Conservation (phyloP, 2,888 invertebrate genomes). For the Dinocampus coccinellae region DNA sequence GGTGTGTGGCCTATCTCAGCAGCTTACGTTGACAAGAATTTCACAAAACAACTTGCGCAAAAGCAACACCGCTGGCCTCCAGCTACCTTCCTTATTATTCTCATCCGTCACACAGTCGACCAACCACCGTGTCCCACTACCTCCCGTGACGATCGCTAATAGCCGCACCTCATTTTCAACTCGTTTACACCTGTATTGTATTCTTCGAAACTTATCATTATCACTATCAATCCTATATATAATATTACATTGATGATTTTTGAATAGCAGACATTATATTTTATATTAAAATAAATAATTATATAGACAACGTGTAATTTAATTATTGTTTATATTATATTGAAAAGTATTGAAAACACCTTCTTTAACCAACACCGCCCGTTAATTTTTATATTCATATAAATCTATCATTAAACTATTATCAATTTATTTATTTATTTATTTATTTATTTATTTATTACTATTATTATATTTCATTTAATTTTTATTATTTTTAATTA, state of each 20-base stretch:
- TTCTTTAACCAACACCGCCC: no score
- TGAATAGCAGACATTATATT: background rate
- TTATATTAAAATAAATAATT: background rate
- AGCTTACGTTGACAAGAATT: slow-evolving; percentile 58
- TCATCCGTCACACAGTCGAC: slow-evolving; percentile 36
- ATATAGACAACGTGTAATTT: background rate
- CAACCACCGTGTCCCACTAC: slow-evolving; percentile 36
- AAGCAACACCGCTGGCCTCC: slow-evolving; percentile 20
- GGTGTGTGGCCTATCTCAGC: slow-evolving; percentile 65
- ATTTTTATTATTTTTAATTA: no score
- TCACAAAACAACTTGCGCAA: slow-evolving; percentile 46
- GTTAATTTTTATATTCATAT: no score
- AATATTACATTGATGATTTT: background rate
- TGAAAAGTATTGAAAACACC: no score
- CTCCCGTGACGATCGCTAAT: slow-evolving; percentile 58
- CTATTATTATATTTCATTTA: no score
- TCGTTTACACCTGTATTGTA: slow-evolving; percentile 61
- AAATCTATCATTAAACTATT: no score
- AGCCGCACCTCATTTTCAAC: slow-evolving; percentile 60
- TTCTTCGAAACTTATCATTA: background rate
- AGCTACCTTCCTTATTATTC: slow-evolving; percentile 42
- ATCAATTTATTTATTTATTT: no score
- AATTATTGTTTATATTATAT: background rate
- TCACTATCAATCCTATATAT: background rate
- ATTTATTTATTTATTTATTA: no score